phyloP scores from a whole-genome alignment of 2,113 vertebrate genomes.

The Merops nubicus region DNA sequence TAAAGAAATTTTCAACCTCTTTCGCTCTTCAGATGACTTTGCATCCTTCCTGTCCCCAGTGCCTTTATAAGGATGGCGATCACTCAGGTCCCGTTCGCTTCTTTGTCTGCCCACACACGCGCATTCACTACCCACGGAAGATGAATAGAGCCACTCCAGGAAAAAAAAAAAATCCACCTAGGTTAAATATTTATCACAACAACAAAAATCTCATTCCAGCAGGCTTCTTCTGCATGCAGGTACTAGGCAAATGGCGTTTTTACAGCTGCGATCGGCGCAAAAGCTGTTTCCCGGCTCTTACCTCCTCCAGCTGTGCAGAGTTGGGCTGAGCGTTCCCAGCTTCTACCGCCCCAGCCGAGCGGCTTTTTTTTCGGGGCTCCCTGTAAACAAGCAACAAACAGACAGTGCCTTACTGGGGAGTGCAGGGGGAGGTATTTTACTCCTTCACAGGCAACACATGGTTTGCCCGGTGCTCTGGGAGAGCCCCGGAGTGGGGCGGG shows the following conservation, averaged over 20 bases:
- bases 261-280: neutral
- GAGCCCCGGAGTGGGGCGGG: neutral
- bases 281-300: slow-evolving; percentile 54
- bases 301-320: slow-evolving; percentile 60
- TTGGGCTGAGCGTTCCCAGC: slow-evolving; percentile 16
- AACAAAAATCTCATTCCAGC: slow-evolving; percentile 21
- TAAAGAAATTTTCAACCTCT: slow-evolving; percentile 57
- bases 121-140: slow-evolving; percentile 41
- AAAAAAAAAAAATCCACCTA: neutral
- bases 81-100: slow-evolving; percentile 24
- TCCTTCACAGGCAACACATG: slow-evolving; percentile 7
- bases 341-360: slow-evolving; percentile 1
- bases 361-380: slow-evolving; percentile 56
- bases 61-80: slow-evolving; percentile 31
- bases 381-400: slow-evolving; percentile 77
- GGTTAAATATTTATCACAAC: slow-evolving; percentile 78
- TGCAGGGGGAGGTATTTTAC: slow-evolving; percentile 26
- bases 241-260: neutral
- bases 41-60: slow-evolving; percentile 46
- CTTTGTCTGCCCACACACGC: slow-evolving; percentile 75
- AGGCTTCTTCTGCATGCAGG: neutral
- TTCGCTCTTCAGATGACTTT: slow-evolving; percentile 29
- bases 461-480: neutral
- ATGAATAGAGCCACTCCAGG: slow-evolving; percentile 41
- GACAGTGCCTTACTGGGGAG: slow-evolving; percentile 57